Percentiles rank a stretch among this genome's conserved stretches.
Conservation (phyloP, 2,113 vertebrate genomes). For the Caloenas nicobarica region DNA sequence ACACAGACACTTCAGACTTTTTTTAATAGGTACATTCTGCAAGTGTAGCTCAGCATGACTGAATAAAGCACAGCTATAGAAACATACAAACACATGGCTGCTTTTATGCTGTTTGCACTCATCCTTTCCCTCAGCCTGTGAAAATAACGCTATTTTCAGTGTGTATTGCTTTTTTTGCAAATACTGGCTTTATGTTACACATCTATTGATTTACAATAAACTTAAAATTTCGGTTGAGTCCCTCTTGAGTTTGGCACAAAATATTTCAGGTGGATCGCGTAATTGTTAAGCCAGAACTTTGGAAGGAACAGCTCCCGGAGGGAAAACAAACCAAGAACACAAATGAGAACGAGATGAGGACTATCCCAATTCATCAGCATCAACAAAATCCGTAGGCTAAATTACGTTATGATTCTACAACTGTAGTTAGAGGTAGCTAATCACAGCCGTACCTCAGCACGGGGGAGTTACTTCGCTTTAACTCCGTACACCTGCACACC, state of each 20-base stretch:
- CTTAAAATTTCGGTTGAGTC: not conserved
- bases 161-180: not conserved
- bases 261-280: accelerated
- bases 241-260: not conserved
- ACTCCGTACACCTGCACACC: no score
- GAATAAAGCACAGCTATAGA: not conserved
- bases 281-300: not conserved
- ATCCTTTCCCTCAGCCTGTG: no score
- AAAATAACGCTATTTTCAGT: accelerated
- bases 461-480: accelerated
- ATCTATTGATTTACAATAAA: not conserved
- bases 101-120: not conserved
- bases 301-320: accelerated
- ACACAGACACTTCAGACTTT: accelerated
- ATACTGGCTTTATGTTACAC: no score
- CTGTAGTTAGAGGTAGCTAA: accelerated
- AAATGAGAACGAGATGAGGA: accelerated
- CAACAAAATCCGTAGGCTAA: no score
- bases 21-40: not conserved
- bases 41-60: not conserved
- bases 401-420: accelerated
- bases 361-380: accelerated
- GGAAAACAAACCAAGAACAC: not conserved
- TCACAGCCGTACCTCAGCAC: not conserved
- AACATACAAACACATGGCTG: accelerated